Base-by-base conservation (phyloP, 2,113 vertebrate species). In the Odobenus rosmarus region DNA sequence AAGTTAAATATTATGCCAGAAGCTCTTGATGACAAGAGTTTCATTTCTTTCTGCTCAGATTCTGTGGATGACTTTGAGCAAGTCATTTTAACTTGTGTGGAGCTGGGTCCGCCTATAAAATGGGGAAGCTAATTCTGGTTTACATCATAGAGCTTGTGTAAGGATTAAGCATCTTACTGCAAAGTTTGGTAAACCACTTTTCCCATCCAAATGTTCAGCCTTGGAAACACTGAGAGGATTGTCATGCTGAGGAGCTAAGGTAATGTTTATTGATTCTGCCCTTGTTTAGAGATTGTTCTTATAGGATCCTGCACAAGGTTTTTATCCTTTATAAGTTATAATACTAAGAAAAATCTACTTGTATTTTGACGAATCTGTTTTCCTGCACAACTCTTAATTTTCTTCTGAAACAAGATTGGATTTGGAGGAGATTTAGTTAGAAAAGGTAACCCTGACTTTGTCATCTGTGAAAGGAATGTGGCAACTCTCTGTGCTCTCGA, bases 61-160 rank as follows among this genome's bases (percentile, higher is more conserved):
- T 87, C 86, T 96, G 26, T 90, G 92, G 64, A 55, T 95, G 69
- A 96, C 86, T 92, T 89, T 90, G 86, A 84, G 42, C 61, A 87
- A 94, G 61, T 61, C 53, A 93, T 92, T 42, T 82, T 62, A 81
- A 90, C 31, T 79, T 76, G 31, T 39, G 19, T 31, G 13, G 33
- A n/a, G 69, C 28, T 83, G 6, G 7, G 16, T 72, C 21, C 42
- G 92, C 49, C 59, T 57, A 28, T 88, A 92, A 76, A 80, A 90
- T 84, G 49, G 51, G 89, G 24, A 77, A 10, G 7, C 8, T 42
- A 16, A 67, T 92, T 74, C 72, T 93, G 72, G 33, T 51, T 93
- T 95, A 53, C 2, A 33, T 26, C 7, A 10, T 62, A 7, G 16
- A 42, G 7, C 6, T 79, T 61, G 3, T 31, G 2, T 16, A 79